These are phyloP conservation scores for Eurytoma californica DNA, from an alignment of 2,888 invertebrate genomes.

Conservation along the genomic window DNA sequence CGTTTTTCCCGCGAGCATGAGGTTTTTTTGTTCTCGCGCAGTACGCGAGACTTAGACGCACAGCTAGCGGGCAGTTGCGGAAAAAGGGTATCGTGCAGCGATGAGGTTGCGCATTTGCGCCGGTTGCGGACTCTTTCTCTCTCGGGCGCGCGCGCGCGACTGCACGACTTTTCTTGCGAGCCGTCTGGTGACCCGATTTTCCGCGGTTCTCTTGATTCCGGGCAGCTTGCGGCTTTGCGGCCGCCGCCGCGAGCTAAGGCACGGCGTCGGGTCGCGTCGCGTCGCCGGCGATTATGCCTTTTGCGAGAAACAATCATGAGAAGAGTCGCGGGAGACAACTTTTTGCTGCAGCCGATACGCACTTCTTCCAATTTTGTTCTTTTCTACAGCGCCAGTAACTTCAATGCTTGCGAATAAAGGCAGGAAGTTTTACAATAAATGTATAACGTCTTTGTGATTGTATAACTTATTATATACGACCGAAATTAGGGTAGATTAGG, in stretches of 20 bases:
- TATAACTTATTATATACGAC: no score
- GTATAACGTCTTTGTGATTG: no score
- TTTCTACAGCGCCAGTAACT: no score
- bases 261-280: background rate
- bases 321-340: no score
- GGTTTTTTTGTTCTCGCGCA: background rate
- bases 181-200: slow-evolving; percentile 70
- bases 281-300: slow-evolving; percentile 18
- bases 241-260: no score
- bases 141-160: background rate
- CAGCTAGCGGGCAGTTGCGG: background rate
- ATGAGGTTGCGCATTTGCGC: slow-evolving; percentile 23
- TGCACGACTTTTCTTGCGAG: slow-evolving; percentile 62
- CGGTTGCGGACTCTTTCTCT: slow-evolving; percentile 27
- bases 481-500: no score
- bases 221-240: no score
- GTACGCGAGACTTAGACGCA: background rate
- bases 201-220: slow-evolving; percentile 3
- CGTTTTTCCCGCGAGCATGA: background rate
- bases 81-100: slow-evolving; percentile 3
- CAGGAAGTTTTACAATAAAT: no score
- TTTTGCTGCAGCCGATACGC: no score
- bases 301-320: slow-evolving; percentile 20
- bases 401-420: no score
- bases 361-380: no score